Evolutionary conservation across 2,113 vertebrate species (phyloP).

Genomic region (Indicator maculatus): DNA sequence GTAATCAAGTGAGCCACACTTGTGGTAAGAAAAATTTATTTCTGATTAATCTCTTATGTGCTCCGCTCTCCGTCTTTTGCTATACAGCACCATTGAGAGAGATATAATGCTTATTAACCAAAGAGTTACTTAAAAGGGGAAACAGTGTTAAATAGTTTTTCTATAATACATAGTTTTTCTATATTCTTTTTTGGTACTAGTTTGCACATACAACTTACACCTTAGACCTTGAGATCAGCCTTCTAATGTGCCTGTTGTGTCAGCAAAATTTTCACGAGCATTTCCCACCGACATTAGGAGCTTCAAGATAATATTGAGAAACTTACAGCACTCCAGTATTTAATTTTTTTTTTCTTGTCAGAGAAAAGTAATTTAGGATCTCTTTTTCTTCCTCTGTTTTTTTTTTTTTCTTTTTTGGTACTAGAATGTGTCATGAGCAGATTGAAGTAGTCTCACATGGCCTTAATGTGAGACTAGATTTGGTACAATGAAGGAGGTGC

Average conservation of each 20-base stretch:
- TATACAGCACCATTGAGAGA: accelerated
- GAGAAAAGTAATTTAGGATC: not conserved
- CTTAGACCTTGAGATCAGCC: not conserved
- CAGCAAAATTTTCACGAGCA: not conserved
- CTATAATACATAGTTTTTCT: accelerated
- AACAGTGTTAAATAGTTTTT: not conserved
- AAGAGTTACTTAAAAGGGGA: not conserved
- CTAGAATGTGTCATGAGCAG: not conserved
- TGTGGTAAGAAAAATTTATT: not conserved
- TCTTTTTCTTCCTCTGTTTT: no score
- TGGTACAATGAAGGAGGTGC: not conserved
- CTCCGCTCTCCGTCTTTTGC: not conserved
- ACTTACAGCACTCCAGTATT: not conserved
- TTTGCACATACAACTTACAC: accelerated
- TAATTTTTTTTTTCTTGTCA: not conserved
- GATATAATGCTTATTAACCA: not conserved
- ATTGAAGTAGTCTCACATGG: not conserved
- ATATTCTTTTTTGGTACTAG: no score
- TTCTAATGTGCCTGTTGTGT: not conserved
- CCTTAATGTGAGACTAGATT: not conserved
- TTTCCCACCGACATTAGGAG: not conserved
- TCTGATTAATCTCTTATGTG: not conserved
- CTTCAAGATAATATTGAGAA: not conserved
- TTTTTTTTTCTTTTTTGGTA: not conserved
- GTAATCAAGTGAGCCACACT: not conserved